Base-by-base conservation (phyloP, 2,113 vertebrate genomes). In the Nesoenas mayeri region DNA sequence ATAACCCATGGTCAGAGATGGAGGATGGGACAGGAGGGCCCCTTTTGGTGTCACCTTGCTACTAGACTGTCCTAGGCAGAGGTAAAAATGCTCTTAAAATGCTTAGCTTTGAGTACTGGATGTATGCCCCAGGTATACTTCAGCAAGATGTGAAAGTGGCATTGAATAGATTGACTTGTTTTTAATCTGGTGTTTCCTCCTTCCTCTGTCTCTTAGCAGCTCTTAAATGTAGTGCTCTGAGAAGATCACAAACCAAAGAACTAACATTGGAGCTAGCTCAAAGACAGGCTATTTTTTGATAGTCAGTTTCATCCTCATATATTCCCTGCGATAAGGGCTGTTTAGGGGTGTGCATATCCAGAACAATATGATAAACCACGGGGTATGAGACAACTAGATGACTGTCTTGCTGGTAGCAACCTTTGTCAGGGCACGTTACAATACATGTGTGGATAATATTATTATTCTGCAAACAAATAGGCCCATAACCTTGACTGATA, bases 1-100 rank as follows among this genome's bases (percentile, higher is more conserved):
- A 79, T 16, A 80, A 62, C 65, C 25, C 0, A 0, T n/a, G 28
- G 24, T 44, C 0, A 2, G n/a, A 8, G 15, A 14, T 15, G 15
- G 50, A 48, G 34, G 21, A 56, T 3, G 3, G 24, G 44, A 34
- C 5, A 53, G 10, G 17, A 26, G 34, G 40, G 11, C 15, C 15
- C 11, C 5, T 82, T 74, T 65, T 61, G 61, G 26, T 83, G 40
- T 29, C 22, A 73, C 12, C 31, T n/a, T 72, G n/a, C 48, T 69
- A 9, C 36, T n/a, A 29, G 38, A 32, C 29, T 81, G 48, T 20
- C 44, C 72, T 48, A 67, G 25, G 31, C 16, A 54, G 42, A 66
- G 26, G 56, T 47, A 74, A 56, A 82, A 70, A 28, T 65, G 38
- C 17, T 31, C 25, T 42, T 56, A 66, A 71, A 79, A 38, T 15